Percentiles rank a stretch among this genome's conserved stretches.
Conservation (phyloP, 2,113 vertebrate species). For the Cyprinodon brontotheroides region DNA sequence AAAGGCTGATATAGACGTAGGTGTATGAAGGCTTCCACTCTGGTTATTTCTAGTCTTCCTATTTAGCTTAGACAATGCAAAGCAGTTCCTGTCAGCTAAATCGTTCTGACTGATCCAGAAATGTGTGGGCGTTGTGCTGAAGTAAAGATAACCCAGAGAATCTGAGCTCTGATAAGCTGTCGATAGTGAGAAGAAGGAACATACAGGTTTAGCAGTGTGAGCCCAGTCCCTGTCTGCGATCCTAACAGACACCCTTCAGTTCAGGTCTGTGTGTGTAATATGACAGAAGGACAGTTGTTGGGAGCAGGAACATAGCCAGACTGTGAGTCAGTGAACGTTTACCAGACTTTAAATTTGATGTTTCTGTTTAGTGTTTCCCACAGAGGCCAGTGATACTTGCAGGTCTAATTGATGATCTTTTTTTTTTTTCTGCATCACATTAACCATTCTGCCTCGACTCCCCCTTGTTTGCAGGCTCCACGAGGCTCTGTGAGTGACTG, state of each 20-base stretch:
- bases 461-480: neutral
- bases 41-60: neutral
- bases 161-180: neutral
- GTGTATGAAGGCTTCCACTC: neutral
- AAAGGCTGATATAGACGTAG: neutral
- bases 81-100: no score
- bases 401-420: neutral
- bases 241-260: neutral
- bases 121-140: no score
- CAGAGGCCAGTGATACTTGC: neutral
- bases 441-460: neutral
- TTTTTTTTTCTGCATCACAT: constrained; percentile 1
- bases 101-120: no score
- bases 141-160: neutral
- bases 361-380: neutral
- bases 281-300: neutral
- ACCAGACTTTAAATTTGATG: neutral
- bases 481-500: neutral
- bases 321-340: neutral
- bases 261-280: neutral
- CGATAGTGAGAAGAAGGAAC: neutral
- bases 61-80: no score
- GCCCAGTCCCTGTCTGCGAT: neutral
- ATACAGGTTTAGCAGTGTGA: neutral
- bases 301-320: neutral